These are phyloP conservation scores for Neogobius melanostomus DNA, from an alignment of 2,113 vertebrate species.

Conservation along the genomic window DNA sequence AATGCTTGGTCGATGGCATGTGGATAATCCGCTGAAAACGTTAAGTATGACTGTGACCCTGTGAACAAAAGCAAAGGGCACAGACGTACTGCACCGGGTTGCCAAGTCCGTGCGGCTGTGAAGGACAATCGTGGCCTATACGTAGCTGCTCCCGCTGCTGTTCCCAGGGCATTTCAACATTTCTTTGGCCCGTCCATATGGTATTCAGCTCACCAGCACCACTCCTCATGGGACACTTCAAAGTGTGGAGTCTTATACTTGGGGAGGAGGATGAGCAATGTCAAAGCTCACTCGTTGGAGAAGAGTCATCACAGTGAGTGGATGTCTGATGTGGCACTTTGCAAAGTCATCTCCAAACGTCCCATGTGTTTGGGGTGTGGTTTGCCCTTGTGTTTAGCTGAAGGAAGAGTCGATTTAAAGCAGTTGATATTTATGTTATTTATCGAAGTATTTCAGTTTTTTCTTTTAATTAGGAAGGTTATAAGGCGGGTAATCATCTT, in stretches of 20 bases:
- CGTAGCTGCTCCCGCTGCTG: not conserved
- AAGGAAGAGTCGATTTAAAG: constrained; percentile 58
- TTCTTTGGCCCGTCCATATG: constrained; percentile 49
- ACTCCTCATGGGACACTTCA: constrained; percentile 38
- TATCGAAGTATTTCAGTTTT: constrained; percentile 41
- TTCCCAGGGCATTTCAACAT: constrained; percentile 32
- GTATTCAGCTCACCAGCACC: constrained; percentile 47
- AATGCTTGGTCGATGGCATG: too few relatives aligned
- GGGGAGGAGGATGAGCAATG: constrained; percentile 52
- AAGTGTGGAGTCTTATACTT: constrained; percentile 39
- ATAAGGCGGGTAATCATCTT: constrained; percentile 64
- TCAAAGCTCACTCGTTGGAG: constrained; percentile 55
- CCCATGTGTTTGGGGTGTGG: constrained; percentile 28
- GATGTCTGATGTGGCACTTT: constrained; percentile 56
- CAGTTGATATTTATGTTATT: constrained; percentile 37
- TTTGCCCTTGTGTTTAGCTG: constrained; percentile 60
- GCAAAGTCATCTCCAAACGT: constrained; percentile 59
- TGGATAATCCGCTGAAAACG: too few relatives aligned
- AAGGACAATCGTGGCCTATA: constrained; percentile 53
- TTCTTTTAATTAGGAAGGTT: constrained; percentile 66
- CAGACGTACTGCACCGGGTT: constrained; percentile 54
- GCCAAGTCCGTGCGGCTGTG: constrained; percentile 48
- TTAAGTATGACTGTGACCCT: too few relatives aligned
- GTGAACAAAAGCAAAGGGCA: constrained; percentile 31
- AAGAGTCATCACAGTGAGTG: constrained; percentile 52